Percentiles rank a stretch among this genome's conserved stretches.
These are phyloP conservation scores for Aphodius granarius DNA, from an alignment of 2,888 invertebrate genomes.

Conservation along the genomic window DNA sequence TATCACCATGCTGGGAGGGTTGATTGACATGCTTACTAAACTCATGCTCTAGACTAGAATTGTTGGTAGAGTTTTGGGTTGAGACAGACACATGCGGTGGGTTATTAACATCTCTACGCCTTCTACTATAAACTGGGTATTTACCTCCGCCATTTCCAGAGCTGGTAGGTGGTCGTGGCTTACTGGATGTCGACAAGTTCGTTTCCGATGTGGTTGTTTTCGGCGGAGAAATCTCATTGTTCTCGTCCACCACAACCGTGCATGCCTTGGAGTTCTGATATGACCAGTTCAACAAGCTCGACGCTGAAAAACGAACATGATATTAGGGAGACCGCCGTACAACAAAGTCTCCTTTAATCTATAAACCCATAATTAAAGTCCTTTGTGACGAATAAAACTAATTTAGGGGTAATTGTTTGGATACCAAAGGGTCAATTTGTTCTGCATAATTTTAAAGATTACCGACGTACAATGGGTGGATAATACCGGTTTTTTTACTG, in stretches of 20 bases:
- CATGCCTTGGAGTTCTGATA: conserved; percentile 82
- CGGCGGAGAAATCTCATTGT: conserved; percentile 67
- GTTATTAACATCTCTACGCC: conserved; percentile 62
- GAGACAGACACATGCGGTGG: conserved; percentile 50
- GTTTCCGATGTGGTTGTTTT: conserved; percentile 71
- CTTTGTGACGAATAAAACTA: background rate
- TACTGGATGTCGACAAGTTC: conserved; percentile 70
- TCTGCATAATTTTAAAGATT: conserved; percentile 12
- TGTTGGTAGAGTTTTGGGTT: conserved; percentile 28
- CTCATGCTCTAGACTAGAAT: conserved; percentile 43
- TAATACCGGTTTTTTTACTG: background rate
- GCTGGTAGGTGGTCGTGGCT: conserved; percentile 57
- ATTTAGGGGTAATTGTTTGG: conserved; percentile 9
- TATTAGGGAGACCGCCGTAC: background rate
- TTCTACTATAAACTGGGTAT: conserved; percentile 60
- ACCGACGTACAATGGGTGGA: conserved; percentile 1
- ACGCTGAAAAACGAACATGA: conserved; percentile 59
- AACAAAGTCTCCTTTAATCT: background rate
- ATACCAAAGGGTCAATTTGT: conserved; percentile 2
- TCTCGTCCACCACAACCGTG: conserved; percentile 81
- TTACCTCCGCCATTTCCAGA: conserved; percentile 59
- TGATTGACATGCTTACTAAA: conserved; percentile 43
- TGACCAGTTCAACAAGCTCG: conserved; percentile 83
- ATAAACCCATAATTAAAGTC: background rate
- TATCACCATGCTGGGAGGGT: conserved; percentile 47